phyloP scores from a whole-genome alignment of 2,888 invertebrate genomes.

The Parascotia fuliginaria region DNA sequence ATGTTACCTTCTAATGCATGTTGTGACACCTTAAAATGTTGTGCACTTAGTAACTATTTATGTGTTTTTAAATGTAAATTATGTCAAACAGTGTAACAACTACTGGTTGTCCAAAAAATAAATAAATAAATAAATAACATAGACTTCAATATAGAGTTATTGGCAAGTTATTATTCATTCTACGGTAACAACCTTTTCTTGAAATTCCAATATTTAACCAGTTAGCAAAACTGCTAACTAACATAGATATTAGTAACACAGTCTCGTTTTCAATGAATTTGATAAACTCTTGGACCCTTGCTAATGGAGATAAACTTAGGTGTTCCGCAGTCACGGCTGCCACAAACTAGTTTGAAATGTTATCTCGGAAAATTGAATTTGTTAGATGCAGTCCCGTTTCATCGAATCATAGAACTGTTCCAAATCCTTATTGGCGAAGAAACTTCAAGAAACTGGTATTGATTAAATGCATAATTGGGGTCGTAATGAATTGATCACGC shows the following conservation, averaged over 20 bases:
- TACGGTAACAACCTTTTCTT: neutral
- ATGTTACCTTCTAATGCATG: too few relatives aligned
- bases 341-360: constrained; percentile 45
- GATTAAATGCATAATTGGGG: constrained; percentile 2
- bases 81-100: too few relatives aligned
- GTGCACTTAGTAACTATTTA: too few relatives aligned
- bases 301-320: constrained; percentile 42
- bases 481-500: neutral
- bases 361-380: constrained; percentile 41
- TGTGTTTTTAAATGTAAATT: too few relatives aligned
- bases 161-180: too few relatives aligned
- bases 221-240: constrained; percentile 11
- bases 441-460: constrained; percentile 28
- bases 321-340: constrained; percentile 39
- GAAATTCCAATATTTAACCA: neutral
- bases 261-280: constrained; percentile 23
- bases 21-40: too few relatives aligned
- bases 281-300: constrained; percentile 31
- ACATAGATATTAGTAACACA: constrained; percentile 17
- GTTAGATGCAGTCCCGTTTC: constrained; percentile 32
- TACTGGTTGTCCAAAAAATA: too few relatives aligned
- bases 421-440: constrained; percentile 16
- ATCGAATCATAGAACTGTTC: constrained; percentile 35
- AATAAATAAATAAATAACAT: too few relatives aligned
- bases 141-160: too few relatives aligned